Evolutionary conservation across 2,888 invertebrate genomes (phyloP).

Genomic region (Microctonus aethiopoides): DNA sequence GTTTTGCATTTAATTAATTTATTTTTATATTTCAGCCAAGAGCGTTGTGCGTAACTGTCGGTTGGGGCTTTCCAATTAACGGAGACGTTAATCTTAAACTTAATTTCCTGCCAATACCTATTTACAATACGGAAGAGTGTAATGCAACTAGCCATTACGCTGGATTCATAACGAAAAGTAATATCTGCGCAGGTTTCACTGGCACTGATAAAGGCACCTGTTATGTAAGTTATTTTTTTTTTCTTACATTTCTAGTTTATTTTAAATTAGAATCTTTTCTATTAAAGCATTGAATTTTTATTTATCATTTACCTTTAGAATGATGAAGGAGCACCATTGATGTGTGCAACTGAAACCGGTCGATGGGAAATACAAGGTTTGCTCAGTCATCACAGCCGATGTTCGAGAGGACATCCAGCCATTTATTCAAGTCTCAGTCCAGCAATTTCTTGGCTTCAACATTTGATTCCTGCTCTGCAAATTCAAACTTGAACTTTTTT

Average conservation of each 20-base stretch:
- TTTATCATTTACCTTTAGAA: constrained; percentile 65
- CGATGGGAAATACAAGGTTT: constrained; percentile 74
- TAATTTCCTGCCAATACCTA: constrained; percentile 70
- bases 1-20: background rate
- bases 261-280: background rate
- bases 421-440: constrained; percentile 68
- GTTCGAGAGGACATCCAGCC: constrained; percentile 72
- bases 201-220: constrained; percentile 71
- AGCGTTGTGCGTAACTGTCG: constrained; percentile 71
- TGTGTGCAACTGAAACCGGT: constrained; percentile 71
- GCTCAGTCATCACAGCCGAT: constrained; percentile 72
- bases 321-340: constrained; percentile 75
- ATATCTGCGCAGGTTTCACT: constrained; percentile 73
- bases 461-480: constrained; percentile 61
- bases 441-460: constrained; percentile 60
- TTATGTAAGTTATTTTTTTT: constrained; percentile 68
- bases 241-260: too few relatives aligned
- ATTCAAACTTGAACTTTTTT: constrained; percentile 51
- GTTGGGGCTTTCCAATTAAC: constrained; percentile 70
- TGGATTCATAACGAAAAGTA: constrained; percentile 70
- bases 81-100: constrained; percentile 66
- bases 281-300: too few relatives aligned
- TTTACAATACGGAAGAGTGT: constrained; percentile 70
- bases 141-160: constrained; percentile 74
- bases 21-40: constrained; percentile 57